A percentile compares a stretch with the other conserved stretches of the same genome.
These are phyloP conservation scores for Rhyacophila brunnea DNA, from an alignment of 1,140 invertebrate species.

Conservation along the genomic window DNA sequence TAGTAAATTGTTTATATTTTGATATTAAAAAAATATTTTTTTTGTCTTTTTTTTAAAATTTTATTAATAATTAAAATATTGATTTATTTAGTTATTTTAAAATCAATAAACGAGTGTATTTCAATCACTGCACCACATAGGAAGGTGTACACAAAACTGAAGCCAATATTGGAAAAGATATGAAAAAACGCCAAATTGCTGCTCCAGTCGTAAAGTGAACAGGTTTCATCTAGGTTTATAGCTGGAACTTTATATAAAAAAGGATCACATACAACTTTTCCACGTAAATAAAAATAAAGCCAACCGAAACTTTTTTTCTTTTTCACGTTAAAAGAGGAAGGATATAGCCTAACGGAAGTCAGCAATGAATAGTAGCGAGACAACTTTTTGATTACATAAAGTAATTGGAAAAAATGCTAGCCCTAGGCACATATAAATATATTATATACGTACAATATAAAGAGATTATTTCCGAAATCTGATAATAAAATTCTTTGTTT, in stretches of 20 bases:
- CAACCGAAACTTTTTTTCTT: conserved; percentile 7
- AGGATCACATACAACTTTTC: conserved; percentile 19
- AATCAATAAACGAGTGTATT: no score
- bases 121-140: no score
- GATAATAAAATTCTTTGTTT: no score
- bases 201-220: conserved; percentile 24
- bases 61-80: no score
- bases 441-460: no score
- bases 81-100: no score
- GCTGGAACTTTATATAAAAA: conserved; percentile 25
- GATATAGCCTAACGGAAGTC: not conserved
- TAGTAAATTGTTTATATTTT: no score
- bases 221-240: conserved; percentile 31
- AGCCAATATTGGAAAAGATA: conserved; percentile 13
- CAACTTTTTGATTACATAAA: conserved; percentile 30
- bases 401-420: conserved; percentile 17
- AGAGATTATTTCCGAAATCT: no score
- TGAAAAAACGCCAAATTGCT: conserved; percentile 20
- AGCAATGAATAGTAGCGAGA: conserved; percentile 14
- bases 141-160: no score
- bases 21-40: no score
- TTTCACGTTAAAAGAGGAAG: conserved; percentile 14
- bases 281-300: conserved; percentile 26
- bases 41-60: no score
- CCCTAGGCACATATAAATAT: no score